phyloP scores from a whole-genome alignment of 2,797 vertebrate species.

The Centropyge bicolor region DNA sequence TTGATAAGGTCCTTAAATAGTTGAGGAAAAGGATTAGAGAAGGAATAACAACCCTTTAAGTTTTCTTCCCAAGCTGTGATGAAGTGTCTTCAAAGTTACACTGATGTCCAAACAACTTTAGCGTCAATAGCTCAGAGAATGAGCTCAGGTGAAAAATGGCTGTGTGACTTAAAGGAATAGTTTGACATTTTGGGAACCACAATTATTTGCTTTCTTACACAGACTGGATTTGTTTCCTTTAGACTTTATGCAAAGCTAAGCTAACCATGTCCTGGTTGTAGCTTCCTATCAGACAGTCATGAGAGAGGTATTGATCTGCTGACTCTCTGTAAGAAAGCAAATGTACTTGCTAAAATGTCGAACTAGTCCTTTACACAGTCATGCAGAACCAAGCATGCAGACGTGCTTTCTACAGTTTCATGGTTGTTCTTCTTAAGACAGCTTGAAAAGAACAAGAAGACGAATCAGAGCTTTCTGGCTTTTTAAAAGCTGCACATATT shows the following conservation, averaged over 20 bases:
- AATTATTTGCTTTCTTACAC: neutral
- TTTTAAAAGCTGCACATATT: slow-evolving; percentile 5
- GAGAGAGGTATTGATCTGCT: neutral
- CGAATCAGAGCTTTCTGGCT: neutral
- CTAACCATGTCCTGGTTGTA: neutral
- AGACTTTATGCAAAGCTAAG: neutral
- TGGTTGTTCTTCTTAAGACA: neutral
- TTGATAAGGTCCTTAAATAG: neutral
- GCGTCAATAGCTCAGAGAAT: accelerated
- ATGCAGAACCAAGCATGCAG: neutral
- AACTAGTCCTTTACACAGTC: neutral
- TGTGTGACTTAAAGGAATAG: neutral
- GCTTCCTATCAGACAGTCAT: neutral
- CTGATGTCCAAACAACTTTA: neutral
- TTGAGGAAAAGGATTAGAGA: neutral
- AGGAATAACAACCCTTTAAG: neutral
- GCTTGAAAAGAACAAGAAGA: neutral
- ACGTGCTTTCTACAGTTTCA: neutral
- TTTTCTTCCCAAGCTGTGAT: neutral
- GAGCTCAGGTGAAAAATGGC: neutral
- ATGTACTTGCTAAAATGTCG: neutral
- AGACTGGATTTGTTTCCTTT: neutral
- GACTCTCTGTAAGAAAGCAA: neutral
- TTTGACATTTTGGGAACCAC: neutral
- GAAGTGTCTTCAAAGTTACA: neutral